Conservation (phyloP, 2,888 invertebrate species). For the Drosophila kuntzei region DNA sequence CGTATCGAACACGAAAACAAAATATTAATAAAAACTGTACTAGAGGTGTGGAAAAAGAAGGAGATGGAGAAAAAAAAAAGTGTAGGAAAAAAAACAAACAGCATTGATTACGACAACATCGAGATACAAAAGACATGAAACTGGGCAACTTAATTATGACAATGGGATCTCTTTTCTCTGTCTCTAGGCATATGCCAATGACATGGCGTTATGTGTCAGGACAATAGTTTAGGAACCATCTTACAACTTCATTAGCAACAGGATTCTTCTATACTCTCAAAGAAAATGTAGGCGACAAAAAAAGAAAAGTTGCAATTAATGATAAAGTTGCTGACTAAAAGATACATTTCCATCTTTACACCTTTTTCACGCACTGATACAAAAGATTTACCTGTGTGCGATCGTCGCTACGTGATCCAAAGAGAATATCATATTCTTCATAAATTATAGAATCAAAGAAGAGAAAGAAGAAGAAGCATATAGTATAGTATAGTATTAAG, state of each 20-base stretch:
- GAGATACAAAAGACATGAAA: slow-evolving; percentile 31
- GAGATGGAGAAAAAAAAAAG: background rate
- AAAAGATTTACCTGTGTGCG: slow-evolving; percentile 18
- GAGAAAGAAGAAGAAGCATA: background rate
- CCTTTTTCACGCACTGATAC: slow-evolving; percentile 14
- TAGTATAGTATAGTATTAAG: slow-evolving; percentile 12
- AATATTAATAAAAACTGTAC: slow-evolving; percentile 45
- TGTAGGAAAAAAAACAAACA: slow-evolving; percentile 56
- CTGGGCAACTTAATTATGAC: slow-evolving; percentile 60
- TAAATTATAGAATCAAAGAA: slow-evolving; percentile 12
- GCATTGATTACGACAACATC: slow-evolving; percentile 57
- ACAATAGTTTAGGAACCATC: slow-evolving; percentile 36
- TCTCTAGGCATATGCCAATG: slow-evolving; percentile 43
- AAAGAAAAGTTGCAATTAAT: slow-evolving; percentile 44
- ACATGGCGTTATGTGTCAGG: slow-evolving; percentile 61
- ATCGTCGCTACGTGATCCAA: slow-evolving; percentile 16
- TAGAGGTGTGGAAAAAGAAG: slow-evolving; percentile 13
- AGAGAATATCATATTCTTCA: slow-evolving; percentile 19
- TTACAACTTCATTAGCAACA: slow-evolving; percentile 61
- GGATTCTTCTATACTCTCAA: slow-evolving; percentile 18
- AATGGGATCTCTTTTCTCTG: slow-evolving; percentile 30
- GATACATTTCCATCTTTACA: slow-evolving; percentile 25
- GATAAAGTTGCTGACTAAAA: slow-evolving; percentile 42
- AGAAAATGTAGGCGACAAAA: slow-evolving; percentile 29
- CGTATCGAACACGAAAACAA: slow-evolving; percentile 23